phyloP scores from a whole-genome alignment of 2,113 vertebrate species.

The Neodon shergylaensis region DNA sequence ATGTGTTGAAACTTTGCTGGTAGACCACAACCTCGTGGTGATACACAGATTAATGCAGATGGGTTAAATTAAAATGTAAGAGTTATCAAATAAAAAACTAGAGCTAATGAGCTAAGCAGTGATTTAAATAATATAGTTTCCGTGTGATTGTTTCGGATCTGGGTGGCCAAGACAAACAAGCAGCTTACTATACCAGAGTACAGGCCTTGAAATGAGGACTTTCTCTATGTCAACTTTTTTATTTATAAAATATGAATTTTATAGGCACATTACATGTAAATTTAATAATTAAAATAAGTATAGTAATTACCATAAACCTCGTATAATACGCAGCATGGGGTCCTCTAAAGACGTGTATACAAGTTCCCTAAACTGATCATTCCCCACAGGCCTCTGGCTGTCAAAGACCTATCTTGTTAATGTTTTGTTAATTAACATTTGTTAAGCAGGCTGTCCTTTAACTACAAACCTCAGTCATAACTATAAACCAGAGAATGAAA shows the following conservation, averaged over 20 bases:
- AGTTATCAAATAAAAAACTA: no score
- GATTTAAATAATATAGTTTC: no score
- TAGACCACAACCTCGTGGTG: no score
- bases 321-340: background rate
- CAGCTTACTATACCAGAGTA: background rate
- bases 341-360: background rate
- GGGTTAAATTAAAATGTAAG: no score
- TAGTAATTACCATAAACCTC: background rate
- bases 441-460: background rate
- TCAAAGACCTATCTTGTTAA: background rate
- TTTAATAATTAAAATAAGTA: background rate
- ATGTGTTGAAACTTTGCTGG: no score
- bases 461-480: background rate
- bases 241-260: background rate
- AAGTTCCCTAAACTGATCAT: background rate
- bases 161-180: no score
- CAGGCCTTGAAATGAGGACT: background rate
- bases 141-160: no score
- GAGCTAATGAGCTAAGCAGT: no score
- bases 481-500: slow-evolving; percentile 34
- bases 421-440: background rate
- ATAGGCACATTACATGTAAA: background rate
- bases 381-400: background rate
- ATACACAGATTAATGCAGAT: no score
- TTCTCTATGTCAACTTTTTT: background rate